These are phyloP conservation scores for Parazoanthus atlanticus DNA, from an alignment of 92 coral and sea anemone species.

Conservation along the genomic window DNA sequence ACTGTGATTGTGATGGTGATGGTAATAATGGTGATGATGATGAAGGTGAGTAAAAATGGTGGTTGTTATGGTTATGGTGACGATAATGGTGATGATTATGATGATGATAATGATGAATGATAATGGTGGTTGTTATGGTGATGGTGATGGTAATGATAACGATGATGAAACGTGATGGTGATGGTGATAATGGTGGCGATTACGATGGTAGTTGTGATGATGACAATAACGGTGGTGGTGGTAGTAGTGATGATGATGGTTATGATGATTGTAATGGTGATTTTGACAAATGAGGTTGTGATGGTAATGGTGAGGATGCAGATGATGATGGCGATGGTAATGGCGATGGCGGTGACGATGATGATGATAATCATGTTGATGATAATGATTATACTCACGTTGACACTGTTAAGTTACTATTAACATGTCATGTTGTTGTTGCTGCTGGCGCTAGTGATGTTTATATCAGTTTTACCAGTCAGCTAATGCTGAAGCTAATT, in stretches of 20 bases:
- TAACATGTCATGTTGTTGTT: too few species aligned
- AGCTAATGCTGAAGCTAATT: too few species aligned
- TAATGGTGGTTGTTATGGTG: not conserved
- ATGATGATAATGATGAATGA: not conserved
- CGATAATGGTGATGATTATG: too few species aligned
- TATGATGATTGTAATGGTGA: not conserved
- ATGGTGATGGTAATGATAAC: not conserved
- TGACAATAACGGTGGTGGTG: not conserved
- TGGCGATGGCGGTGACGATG: not conserved
- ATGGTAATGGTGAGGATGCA: too few species aligned
- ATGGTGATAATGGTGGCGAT: too few species aligned
- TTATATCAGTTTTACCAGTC: too few species aligned
- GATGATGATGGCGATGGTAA: not conserved
- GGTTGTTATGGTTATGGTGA: not conserved
- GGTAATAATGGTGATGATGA: not conserved
- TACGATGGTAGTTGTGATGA: not conserved
- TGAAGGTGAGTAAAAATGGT: not conserved
- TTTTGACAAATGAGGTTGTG: too few species aligned
- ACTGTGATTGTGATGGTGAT: too few species aligned
- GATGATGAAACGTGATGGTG: not conserved
- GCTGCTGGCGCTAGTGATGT: too few species aligned
- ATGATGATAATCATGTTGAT: not conserved
- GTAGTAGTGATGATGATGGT: not conserved
- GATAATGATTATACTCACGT: too few species aligned
- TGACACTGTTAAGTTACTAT: too few species aligned